Evolutionary conservation across 2,113 vertebrate genomes (phyloP).

Genomic region (Chloropsis hardwickii): DNA sequence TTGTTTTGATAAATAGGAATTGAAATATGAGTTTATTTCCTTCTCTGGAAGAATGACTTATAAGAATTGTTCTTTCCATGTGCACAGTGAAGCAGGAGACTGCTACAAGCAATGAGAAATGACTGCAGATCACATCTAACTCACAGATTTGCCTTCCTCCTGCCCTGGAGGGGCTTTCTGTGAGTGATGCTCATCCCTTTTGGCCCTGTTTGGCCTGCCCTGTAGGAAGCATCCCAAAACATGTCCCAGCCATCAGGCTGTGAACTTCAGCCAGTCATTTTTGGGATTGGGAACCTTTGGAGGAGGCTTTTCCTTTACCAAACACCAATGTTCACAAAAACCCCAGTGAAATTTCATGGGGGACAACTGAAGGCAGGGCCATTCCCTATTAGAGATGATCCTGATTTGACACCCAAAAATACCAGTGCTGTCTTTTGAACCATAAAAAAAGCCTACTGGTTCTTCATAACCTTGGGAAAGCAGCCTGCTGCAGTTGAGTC

Average conservation of each 20-base stretch:
- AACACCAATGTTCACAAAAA: background rate
- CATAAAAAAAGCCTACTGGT: background rate
- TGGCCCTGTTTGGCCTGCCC: background rate
- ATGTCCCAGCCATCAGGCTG: background rate
- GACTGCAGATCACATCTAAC: background rate
- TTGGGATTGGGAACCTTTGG: background rate
- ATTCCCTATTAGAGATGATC: background rate
- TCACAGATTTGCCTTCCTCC: background rate
- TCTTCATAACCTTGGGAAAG: background rate
- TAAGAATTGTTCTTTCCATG: background rate
- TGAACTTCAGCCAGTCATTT: background rate
- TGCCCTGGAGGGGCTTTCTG: background rate
- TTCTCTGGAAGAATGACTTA: background rate
- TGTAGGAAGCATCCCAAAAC: background rate
- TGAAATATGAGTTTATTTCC: background rate
- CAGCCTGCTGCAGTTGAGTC: background rate
- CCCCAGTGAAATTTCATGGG: background rate
- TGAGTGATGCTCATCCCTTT: background rate
- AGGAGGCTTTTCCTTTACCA: background rate
- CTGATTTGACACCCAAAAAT: background rate
- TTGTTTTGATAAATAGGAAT: background rate
- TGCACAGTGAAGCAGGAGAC: background rate
- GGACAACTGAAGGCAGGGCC: background rate
- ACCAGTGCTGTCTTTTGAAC: background rate
- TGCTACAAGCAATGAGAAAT: background rate